A percentile compares a stretch with the other conserved stretches of the same genome.
Evolutionary conservation across 2,888 invertebrate genomes (phyloP).

Genomic region (Prosopocoilus inquinatus): DNA sequence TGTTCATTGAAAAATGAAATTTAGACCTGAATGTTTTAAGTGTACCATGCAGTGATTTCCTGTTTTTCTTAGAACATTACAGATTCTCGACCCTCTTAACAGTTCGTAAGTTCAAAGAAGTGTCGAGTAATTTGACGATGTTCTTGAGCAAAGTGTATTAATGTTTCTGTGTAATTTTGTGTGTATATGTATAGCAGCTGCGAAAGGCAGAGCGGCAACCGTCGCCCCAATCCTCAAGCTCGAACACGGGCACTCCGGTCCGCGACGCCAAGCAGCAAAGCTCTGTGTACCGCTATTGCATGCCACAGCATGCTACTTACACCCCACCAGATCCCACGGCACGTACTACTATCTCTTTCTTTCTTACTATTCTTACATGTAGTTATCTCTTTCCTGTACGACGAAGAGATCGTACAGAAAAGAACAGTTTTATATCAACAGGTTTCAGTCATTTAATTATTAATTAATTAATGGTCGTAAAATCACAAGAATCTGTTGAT

Average conservation of each 20-base stretch:
- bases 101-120: too few species aligned
- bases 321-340: slow-evolving; percentile 62
- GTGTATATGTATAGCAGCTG: slow-evolving; percentile 51
- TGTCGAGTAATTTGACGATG: background rate
- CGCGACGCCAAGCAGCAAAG: slow-evolving; percentile 50
- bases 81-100: too few species aligned
- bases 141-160: slow-evolving; percentile 30
- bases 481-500: slow-evolving; percentile 37
- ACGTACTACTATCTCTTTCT: slow-evolving; percentile 52
- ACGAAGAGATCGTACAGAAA: slow-evolving; percentile 27
- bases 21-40: too few species aligned
- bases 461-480: too few species aligned
- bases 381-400: slow-evolving; percentile 26
- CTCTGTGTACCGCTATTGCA: slow-evolving; percentile 59
- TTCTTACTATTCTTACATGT: slow-evolving; percentile 29
- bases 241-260: slow-evolving; percentile 45
- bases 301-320: slow-evolving; percentile 62
- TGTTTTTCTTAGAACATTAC: too few species aligned
- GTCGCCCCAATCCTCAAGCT: slow-evolving; percentile 41
- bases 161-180: slow-evolving; percentile 50
- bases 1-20: too few species aligned
- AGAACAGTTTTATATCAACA: slow-evolving; percentile 26
- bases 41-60: too few species aligned
- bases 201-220: slow-evolving; percentile 51
- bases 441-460: slow-evolving; percentile 29